Evolutionary conservation across 1,140 invertebrate species (phyloP), one percentile per base, ranked within the genome.

Genomic region (Trachymyrmex septentrionalis): DNA sequence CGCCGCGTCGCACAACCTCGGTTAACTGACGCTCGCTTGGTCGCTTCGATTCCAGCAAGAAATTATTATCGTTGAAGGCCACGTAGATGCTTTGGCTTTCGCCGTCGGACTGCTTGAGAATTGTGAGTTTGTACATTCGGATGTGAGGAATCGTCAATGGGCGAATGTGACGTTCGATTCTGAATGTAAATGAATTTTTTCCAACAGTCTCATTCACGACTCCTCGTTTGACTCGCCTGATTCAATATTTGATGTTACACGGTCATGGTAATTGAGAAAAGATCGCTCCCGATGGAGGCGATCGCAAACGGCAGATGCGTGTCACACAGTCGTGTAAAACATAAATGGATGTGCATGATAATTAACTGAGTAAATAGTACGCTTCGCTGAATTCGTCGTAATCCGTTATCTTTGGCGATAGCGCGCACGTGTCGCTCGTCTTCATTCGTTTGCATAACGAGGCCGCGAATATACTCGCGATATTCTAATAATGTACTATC

Each of bases 1-100:
- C 16, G 38, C 19, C 85, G 55, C 72, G 81, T 16, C 86, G 72
- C 71, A 82, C 90, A 91, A 90, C 90, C 90, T 90, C 81, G 87
- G 86, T 30, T 75, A 91, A 90, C 87, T 21, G 55, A 87, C 38
- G 81, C 50, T 64, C 53, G 64, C 72, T 72, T 91, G 57, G 44
- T 21, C 57, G 44, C 12, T 44, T 30, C 64, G 78, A 80, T 27
- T n/a, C 19, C 16, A n/a, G 24, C 5, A 53, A 16, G n/a, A 30
- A 34, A 38, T 75, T 30, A 75, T 75, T 57, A 57, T 57, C n/a
- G 82, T 50, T 21, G 34, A 75, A 61, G 24, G n/a, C 19, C 64
- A 16, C 3, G 19, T 38, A 16, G 12, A 50, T 50, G 34, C 30
- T 6, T 66, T 0, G 30, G 30, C 30, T 44, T 44, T 44, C 38